Conservation (phyloP, 1,140 invertebrate genomes). For the Sycophaga agraensis region DNA sequence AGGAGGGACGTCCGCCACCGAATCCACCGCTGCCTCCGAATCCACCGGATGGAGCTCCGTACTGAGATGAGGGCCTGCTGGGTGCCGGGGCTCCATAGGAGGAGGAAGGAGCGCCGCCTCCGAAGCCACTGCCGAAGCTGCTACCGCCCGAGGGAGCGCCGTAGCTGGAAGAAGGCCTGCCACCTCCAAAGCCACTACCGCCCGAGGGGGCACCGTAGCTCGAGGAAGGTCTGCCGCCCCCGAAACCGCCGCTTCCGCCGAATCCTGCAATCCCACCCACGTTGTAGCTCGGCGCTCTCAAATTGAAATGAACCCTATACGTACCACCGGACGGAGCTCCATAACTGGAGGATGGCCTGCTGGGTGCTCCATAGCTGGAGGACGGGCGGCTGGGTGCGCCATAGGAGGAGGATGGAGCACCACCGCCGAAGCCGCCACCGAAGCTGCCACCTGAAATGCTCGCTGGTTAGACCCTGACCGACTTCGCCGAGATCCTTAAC, state of each 20-base stretch:
- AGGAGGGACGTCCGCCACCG: slow-evolving; percentile 45
- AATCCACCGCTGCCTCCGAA: slow-evolving; percentile 36
- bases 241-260: slow-evolving; percentile 16
- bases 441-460: slow-evolving; percentile 38
- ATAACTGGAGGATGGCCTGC: slow-evolving; percentile 37
- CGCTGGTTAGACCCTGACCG: neutral
- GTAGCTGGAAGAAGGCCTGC: slow-evolving; percentile 53
- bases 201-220: slow-evolving; percentile 49
- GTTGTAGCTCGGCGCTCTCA: too few species aligned
- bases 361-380: slow-evolving; percentile 40
- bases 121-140: slow-evolving; percentile 45
- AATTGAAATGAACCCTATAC: too few species aligned
- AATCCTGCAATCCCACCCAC: neutral
- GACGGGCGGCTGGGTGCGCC: slow-evolving; percentile 41
- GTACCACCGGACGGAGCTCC: slow-evolving; percentile 36
- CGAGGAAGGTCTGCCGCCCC: slow-evolving; percentile 44
- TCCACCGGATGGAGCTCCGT: slow-evolving; percentile 44
- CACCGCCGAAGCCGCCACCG: slow-evolving; percentile 36
- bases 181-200: slow-evolving; percentile 48
- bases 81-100: slow-evolving; percentile 53
- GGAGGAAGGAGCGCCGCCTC: slow-evolving; percentile 47
- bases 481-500: too few species aligned
- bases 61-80: slow-evolving; percentile 50
- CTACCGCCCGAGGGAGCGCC: slow-evolving; percentile 45
- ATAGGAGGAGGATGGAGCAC: slow-evolving; percentile 43